phyloP scores from a whole-genome alignment of 2,113 vertebrate genomes.

The Chascanopsetta lugubris region DNA sequence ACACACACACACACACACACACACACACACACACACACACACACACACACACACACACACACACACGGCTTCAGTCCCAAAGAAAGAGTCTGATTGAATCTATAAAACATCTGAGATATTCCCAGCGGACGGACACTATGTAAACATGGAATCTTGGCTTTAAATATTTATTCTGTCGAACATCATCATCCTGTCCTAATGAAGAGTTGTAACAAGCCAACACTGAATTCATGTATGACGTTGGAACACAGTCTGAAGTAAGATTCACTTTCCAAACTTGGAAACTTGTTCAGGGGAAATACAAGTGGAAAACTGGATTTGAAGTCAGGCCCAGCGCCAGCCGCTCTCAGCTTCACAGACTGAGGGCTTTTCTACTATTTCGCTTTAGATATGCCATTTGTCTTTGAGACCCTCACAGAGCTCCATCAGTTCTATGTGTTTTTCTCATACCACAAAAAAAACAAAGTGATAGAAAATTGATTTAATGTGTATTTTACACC shows the following conservation, averaged over 20 bases:
- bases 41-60: too few species aligned
- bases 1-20: too few species aligned
- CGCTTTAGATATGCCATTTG: background rate
- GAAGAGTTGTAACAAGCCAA: background rate
- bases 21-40: too few species aligned
- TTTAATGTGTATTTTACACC: too few species aligned
- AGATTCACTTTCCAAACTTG: slow-evolving; percentile 7
- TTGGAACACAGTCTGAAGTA: background rate
- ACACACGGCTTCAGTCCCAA: background rate
- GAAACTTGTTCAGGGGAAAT: slow-evolving; percentile 3
- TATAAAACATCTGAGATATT: background rate
- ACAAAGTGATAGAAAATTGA: too few species aligned
- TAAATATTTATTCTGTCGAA: slow-evolving; percentile 10
- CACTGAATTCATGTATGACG: background rate
- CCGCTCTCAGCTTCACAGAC: background rate
- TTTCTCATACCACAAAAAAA: too few species aligned
- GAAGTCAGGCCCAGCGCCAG: background rate
- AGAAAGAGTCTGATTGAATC: slow-evolving; percentile 2
- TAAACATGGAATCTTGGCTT: background rate
- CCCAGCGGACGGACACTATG: background rate
- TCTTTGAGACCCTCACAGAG: background rate
- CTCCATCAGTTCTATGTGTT: background rate
- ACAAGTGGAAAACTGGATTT: slow-evolving; percentile 9
- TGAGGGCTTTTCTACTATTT: background rate
- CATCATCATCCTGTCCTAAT: slow-evolving; percentile 6